Evolutionary conservation across 2,797 vertebrate species (phyloP).

Genomic region (Peromyscus aztecus): DNA sequence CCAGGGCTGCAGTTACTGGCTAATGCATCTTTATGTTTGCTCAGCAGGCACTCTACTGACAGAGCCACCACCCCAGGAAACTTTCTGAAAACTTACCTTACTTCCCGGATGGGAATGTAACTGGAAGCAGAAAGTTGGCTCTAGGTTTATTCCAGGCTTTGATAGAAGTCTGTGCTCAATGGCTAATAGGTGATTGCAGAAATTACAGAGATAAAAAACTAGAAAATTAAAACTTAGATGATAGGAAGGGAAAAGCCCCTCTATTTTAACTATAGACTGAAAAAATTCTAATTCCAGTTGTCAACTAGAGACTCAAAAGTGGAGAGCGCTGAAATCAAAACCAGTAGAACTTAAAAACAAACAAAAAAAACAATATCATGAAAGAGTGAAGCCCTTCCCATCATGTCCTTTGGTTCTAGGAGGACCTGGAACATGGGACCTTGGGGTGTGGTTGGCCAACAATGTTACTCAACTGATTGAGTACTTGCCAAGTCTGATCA

Average conservation of each 20-base stretch:
- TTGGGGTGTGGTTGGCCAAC: neutral
- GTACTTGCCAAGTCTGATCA: neutral
- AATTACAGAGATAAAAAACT: neutral
- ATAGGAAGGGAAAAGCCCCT: neutral
- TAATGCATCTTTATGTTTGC: neutral
- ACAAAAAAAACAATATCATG: neutral
- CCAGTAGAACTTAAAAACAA: neutral
- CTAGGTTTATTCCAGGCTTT: neutral
- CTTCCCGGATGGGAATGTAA: neutral
- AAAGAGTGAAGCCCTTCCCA: constrained; percentile 21
- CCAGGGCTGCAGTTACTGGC: neutral
- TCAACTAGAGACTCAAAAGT: neutral
- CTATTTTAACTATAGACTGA: neutral
- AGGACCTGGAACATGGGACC: neutral
- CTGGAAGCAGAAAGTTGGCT: neutral
- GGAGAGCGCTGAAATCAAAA: neutral
- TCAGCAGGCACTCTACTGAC: neutral
- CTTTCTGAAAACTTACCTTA: neutral
- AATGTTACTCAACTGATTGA: neutral
- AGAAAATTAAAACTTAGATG: constrained; percentile 11
- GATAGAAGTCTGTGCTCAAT: neutral
- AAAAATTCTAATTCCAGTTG: constrained; percentile 7
- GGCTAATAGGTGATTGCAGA: neutral
- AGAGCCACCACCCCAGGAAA: neutral
- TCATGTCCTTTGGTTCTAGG: neutral